These are phyloP conservation scores for Parochlus steinenii DNA, from an alignment of 2,888 invertebrate genomes.

Conservation along the genomic window DNA sequence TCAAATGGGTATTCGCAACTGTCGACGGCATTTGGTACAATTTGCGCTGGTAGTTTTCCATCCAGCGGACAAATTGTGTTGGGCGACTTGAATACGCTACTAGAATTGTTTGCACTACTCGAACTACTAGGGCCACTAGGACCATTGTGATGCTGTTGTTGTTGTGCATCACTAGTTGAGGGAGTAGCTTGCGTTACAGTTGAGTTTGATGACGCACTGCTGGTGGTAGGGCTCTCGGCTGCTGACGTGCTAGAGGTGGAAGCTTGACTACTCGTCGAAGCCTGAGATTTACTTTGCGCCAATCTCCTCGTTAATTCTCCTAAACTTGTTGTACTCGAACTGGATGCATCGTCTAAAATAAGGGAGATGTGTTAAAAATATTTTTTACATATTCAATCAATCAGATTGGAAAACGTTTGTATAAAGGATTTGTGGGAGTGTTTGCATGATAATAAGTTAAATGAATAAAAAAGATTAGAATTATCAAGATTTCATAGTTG, in stretches of 20 bases:
- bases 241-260: slow-evolving; percentile 16
- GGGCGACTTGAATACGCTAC: slow-evolving; percentile 47
- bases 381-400: no score
- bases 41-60: slow-evolving; percentile 38
- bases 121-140: no score
- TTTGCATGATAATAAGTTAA: no score
- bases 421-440: no score
- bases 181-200: slow-evolving; percentile 16
- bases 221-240: slow-evolving; percentile 15
- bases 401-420: no score
- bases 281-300: slow-evolving; percentile 12
- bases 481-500: background rate
- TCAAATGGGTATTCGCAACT: slow-evolving; percentile 64
- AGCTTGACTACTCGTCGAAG: slow-evolving; percentile 14
- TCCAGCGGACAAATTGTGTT: slow-evolving; percentile 80
- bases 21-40: slow-evolving; percentile 38
- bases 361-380: no score
- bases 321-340: slow-evolving; percentile 19
- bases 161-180: no score
- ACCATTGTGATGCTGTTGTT: no score
- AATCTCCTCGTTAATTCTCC: slow-evolving; percentile 20
- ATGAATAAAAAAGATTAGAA: background rate
- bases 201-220: slow-evolving; percentile 12
- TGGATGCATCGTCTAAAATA: slow-evolving; percentile 19
- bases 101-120: slow-evolving; percentile 11